These are phyloP conservation scores for Rotaria magnacalcarata DNA, from an alignment of 2,888 invertebrate species.

Conservation along the genomic window DNA sequence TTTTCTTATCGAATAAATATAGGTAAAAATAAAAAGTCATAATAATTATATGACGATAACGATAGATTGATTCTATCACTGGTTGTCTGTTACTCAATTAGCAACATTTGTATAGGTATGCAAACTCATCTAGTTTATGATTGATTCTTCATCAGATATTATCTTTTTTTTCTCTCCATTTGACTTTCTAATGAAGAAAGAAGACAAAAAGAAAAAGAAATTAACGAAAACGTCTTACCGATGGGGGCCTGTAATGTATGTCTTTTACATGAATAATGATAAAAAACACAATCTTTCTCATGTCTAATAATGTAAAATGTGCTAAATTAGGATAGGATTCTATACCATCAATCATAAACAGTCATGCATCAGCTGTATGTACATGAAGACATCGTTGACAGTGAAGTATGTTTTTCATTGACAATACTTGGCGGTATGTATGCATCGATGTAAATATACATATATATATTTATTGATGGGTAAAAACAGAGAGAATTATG, in stretches of 20 bases:
- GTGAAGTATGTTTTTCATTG: background rate
- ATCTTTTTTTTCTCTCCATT: background rate
- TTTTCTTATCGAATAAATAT: background rate
- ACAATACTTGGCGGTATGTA: background rate
- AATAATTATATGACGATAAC: background rate
- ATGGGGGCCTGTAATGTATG: background rate
- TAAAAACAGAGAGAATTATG: background rate
- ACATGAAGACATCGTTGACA: background rate
- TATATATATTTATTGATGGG: background rate
- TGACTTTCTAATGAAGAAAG: background rate
- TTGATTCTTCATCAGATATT: background rate
- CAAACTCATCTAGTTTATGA: background rate
- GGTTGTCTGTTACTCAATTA: background rate
- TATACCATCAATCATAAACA: background rate
- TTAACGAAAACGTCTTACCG: background rate
- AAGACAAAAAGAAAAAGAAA: background rate
- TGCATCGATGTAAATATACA: background rate
- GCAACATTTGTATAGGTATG: background rate
- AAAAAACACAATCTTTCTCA: background rate
- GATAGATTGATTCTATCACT: background rate
- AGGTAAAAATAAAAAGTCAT: conserved; percentile 2
- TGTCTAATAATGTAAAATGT: background rate
- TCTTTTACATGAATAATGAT: background rate
- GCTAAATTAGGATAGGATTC: background rate
- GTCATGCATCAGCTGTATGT: background rate